Conservation (phyloP, 2,888 invertebrate genomes). For the Caenorhabditis sp. region DNA sequence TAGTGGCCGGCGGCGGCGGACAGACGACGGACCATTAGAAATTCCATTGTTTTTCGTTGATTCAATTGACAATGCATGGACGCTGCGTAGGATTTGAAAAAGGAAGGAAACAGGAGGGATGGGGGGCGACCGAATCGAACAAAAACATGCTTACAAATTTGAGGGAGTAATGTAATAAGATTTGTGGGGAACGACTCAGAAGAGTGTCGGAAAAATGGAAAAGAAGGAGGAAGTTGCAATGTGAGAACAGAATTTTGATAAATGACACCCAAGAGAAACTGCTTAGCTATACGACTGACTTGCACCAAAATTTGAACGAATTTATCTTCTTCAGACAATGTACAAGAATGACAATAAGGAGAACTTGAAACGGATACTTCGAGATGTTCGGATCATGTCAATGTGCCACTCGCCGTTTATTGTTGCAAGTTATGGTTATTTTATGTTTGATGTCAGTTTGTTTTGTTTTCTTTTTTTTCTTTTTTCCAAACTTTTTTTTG, state of each 20-base stretch:
- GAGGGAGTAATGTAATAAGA: slow-evolving; percentile 18
- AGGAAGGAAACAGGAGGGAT: too few relatives aligned
- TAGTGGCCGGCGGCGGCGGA: too few relatives aligned
- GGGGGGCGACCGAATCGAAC: neutral
- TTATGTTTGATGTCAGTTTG: slow-evolving; percentile 60
- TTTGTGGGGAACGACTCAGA: slow-evolving; percentile 5
- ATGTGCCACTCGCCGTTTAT: slow-evolving; percentile 57
- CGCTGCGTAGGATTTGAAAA: slow-evolving; percentile 1
- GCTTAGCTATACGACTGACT: slow-evolving; percentile 1
- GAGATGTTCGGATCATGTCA: slow-evolving; percentile 58
- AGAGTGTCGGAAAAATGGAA: neutral
- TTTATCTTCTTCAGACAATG: slow-evolving; percentile 63
- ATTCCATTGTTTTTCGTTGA: slow-evolving; percentile 57
- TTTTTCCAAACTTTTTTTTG: too few relatives aligned
- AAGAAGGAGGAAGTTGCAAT: slow-evolving; percentile 14
- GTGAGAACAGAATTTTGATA: slow-evolving; percentile 54
- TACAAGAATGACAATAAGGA: slow-evolving; percentile 66
- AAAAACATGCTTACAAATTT: slow-evolving; percentile 26
- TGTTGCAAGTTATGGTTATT: slow-evolving; percentile 58
- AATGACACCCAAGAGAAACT: slow-evolving; percentile 32
- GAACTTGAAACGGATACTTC: slow-evolving; percentile 58
- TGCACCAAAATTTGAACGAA: slow-evolving; percentile 12
- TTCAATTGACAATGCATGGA: slow-evolving; percentile 48
- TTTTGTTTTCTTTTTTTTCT: slow-evolving; percentile 1
- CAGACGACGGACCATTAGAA: slow-evolving; percentile 37